Evolutionary conservation across 2,888 invertebrate species (phyloP).

Genomic region (Amiota minor): DNA sequence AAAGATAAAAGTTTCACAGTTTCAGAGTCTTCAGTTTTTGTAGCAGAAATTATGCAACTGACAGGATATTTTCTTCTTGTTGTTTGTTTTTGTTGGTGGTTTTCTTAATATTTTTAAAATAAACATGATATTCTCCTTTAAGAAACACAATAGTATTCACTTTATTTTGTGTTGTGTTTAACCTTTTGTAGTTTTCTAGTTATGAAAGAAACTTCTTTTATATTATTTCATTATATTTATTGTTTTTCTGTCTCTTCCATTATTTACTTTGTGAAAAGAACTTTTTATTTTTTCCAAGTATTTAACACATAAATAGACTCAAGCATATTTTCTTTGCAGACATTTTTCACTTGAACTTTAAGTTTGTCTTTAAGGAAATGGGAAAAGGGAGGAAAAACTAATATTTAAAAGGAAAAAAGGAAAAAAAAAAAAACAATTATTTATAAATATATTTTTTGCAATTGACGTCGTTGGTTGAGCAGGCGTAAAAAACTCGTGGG

Average conservation of each 20-base stretch:
- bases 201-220: slow-evolving; percentile 12
- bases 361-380: too few species aligned
- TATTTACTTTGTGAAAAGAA: not conserved
- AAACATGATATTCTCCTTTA: not conserved
- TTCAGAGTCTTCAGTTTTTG: not conserved
- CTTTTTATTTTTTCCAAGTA: not conserved
- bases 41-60: slow-evolving; percentile 1
- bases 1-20: not conserved
- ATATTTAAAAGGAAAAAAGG: not conserved
- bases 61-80: slow-evolving; percentile 1
- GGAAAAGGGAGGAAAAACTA: too few species aligned
- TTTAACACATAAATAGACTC: not conserved
- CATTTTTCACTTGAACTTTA: not conserved
- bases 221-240: not conserved
- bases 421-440: too few species aligned
- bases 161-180: not conserved
- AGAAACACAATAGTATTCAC: not conserved
- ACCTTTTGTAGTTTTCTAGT: not conserved
- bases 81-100: not conserved
- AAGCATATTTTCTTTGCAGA: not conserved
- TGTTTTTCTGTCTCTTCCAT: not conserved
- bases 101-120: not conserved
- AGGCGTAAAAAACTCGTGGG: not conserved
- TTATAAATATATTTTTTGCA: too few species aligned
- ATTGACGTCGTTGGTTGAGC: not conserved